Percentiles rank a stretch among this genome's conserved stretches.
phyloP scores from a whole-genome alignment of 1,140 invertebrate genomes.

The Megalopta genalis region DNA sequence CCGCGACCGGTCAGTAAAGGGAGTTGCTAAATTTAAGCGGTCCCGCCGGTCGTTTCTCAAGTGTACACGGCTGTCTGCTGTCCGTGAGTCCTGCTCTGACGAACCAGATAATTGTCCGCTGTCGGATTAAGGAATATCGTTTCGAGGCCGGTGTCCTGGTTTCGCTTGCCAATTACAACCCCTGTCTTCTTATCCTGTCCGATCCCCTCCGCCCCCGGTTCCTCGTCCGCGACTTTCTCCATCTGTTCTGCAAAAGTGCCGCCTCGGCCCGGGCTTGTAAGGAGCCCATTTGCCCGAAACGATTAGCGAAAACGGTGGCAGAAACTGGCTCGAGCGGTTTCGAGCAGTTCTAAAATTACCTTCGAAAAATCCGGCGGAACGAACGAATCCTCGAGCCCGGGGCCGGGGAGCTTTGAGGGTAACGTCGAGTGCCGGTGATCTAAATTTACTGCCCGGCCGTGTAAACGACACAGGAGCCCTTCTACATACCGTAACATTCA shows the following conservation, averaged over 20 bases:
- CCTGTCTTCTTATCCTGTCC: neutral
- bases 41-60: conserved; percentile 60
- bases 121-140: conserved; percentile 65
- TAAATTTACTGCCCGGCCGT: conserved; percentile 62
- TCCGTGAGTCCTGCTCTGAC: conserved; percentile 56
- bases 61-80: conserved; percentile 57
- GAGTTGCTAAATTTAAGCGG: conserved; percentile 63
- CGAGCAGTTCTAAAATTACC: conserved; percentile 56
- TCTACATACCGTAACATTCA: conserved; percentile 66
- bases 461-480: conserved; percentile 61
- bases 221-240: conserved; percentile 4
- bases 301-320: conserved; percentile 55
- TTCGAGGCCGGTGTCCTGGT: conserved; percentile 35
- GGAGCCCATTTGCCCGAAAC: conserved; percentile 55
- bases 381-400: conserved; percentile 38
- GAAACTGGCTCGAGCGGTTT: conserved; percentile 18
- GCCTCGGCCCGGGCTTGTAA: neutral
- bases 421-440: conserved; percentile 60
- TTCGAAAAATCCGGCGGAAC: conserved; percentile 53
- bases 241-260: neutral
- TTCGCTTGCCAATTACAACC: conserved; percentile 57
- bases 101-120: conserved; percentile 66
- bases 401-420: conserved; percentile 49
- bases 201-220: too few species aligned
- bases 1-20: conserved; percentile 48